A percentile compares a stretch with the other conserved stretches of the same genome.
Evolutionary conservation across 1,140 invertebrate species (phyloP).

Genomic region (Andrena cerasifolii): DNA sequence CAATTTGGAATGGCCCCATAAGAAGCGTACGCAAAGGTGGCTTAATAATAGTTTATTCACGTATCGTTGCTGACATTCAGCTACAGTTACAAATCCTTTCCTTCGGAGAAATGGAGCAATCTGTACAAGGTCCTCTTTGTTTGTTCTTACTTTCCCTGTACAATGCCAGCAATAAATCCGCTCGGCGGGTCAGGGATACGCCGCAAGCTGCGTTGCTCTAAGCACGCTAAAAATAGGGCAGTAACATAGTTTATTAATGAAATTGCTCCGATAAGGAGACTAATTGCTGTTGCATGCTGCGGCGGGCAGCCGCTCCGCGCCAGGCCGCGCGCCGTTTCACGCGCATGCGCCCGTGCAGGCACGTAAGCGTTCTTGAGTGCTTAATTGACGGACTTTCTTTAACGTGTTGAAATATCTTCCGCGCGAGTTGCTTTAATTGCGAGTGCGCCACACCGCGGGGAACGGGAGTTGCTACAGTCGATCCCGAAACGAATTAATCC

Average conservation of each 20-base stretch:
- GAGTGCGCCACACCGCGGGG: no score
- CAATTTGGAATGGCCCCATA: no score
- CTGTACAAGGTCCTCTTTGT: no score
- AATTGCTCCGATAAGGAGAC: conserved; percentile 8
- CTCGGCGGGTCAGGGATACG: not conserved
- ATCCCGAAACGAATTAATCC: not conserved
- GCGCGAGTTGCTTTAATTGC: conserved; percentile 12
- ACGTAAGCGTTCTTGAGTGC: conserved; percentile 1
- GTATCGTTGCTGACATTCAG: no score
- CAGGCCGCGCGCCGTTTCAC: not conserved
- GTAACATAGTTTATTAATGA: conserved; percentile 36
- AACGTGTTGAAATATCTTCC: conserved; percentile 26
- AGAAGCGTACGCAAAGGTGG: not conserved
- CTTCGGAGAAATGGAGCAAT: not conserved
- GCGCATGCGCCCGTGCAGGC: not conserved
- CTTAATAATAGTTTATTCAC: conserved; percentile 48
- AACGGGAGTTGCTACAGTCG: not conserved
- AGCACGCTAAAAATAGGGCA: not conserved
- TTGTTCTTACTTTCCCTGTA: not conserved
- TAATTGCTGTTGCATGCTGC: conserved; percentile 24
- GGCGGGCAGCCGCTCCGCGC: no score
- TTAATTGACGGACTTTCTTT: conserved; percentile 26
- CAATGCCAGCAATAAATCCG: not conserved
- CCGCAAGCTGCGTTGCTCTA: not conserved
- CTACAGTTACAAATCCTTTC: not conserved